Percentiles rank a stretch among this genome's conserved stretches.
Conservation (phyloP, 2,797 vertebrate species). For the Galaxias olidus region DNA sequence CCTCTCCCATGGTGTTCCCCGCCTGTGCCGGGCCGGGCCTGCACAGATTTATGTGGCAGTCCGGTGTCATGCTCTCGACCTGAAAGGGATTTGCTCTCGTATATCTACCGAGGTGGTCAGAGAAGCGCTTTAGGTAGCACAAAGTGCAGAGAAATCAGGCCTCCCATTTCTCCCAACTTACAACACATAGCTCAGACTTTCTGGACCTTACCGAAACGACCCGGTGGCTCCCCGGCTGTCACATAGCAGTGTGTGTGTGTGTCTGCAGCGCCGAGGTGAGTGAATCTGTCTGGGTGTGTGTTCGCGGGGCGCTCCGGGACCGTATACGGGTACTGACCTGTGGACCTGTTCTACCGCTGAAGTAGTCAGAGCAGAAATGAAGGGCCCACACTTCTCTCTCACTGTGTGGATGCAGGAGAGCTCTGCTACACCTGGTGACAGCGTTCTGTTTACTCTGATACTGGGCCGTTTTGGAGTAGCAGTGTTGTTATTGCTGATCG, state of each 20-base stretch:
- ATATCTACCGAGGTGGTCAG: conserved; percentile 67
- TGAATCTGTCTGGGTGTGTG: conserved; percentile 31
- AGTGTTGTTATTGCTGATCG: conserved; percentile 4
- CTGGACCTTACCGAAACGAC: conserved; percentile 49
- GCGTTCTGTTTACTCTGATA: no score
- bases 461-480: not conserved
- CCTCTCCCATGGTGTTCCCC: conserved; percentile 78
- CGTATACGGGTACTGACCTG: no score
- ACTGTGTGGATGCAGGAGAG: conserved; percentile 29
- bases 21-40: conserved; percentile 73
- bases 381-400: conserved; percentile 33
- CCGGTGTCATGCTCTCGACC: conserved; percentile 68
- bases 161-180: conserved; percentile 44
- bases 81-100: conserved; percentile 72
- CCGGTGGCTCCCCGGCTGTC: conserved; percentile 38
- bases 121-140: conserved; percentile 40
- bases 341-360: no score
- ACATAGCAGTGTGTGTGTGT: conserved; percentile 49
- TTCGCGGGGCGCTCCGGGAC: no score
- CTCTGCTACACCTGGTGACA: no score
- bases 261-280: conserved; percentile 71
- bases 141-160: conserved; percentile 55
- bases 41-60: conserved; percentile 73
- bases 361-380: conserved; percentile 36
- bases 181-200: conserved; percentile 49